Evolutionary conservation across 2,888 invertebrate genomes (phyloP).

Genomic region (Patella pellucida): DNA sequence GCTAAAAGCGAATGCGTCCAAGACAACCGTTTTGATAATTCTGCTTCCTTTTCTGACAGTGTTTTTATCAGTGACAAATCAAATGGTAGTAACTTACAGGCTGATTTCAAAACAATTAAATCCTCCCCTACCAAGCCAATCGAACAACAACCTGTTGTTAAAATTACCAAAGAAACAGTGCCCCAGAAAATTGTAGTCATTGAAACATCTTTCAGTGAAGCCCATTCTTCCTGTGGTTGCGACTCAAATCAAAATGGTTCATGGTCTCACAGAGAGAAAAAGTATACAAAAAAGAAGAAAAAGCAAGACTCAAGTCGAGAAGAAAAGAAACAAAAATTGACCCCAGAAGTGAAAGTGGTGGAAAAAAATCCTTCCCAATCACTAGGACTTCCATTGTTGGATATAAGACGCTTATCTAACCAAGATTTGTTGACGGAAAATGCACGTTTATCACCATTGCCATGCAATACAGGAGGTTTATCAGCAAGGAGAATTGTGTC

Average conservation of each 20-base stretch:
- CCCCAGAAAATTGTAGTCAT: neutral
- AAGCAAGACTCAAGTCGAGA: neutral
- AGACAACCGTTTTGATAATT: neutral
- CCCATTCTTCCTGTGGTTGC: neutral
- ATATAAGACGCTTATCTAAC: neutral
- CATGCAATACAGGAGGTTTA: neutral
- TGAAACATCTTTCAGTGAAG: neutral
- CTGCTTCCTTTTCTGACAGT: neutral
- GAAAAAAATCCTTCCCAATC: neutral
- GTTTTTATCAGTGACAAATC: too few relatives aligned
- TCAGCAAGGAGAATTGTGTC: neutral
- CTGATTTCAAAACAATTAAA: neutral
- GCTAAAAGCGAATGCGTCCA: neutral
- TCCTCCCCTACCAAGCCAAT: neutral
- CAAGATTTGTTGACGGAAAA: neutral
- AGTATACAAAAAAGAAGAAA: neutral
- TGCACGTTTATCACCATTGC: neutral
- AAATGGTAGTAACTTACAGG: too few relatives aligned
- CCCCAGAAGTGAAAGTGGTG: neutral
- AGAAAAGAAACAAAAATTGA: neutral
- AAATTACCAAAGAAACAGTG: neutral
- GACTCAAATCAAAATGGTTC: neutral
- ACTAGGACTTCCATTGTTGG: neutral
- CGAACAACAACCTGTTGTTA: neutral
- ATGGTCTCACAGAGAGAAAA: conserved; percentile 1